A percentile compares a stretch with the other conserved stretches of the same genome.
Evolutionary conservation across 2,888 invertebrate species (phyloP).

Genomic region (Scotopteryx bipunctaria): DNA sequence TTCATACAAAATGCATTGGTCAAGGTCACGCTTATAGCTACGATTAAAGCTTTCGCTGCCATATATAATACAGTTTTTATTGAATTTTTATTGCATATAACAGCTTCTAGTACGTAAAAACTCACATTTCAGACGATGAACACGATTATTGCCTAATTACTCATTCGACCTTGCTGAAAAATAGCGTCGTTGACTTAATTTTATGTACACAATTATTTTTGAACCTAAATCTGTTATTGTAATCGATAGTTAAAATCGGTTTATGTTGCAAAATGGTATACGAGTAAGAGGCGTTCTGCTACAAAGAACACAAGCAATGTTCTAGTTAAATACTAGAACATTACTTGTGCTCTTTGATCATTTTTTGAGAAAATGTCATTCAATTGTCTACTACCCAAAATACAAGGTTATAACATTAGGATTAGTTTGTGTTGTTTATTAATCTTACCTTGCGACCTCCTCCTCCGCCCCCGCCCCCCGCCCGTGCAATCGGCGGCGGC

Average conservation of each 20-base stretch:
- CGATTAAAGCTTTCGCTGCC: too few species aligned
- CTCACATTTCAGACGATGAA: slow-evolving; percentile 6
- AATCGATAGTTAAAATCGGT: background rate
- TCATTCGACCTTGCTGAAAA: slow-evolving; percentile 33
- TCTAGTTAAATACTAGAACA: too few species aligned
- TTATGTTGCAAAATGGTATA: background rate
- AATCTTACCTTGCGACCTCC: slow-evolving; percentile 72
- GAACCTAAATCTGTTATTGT: too few species aligned
- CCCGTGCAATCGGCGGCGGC: slow-evolving; percentile 69
- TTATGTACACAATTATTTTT: slow-evolving; percentile 10
- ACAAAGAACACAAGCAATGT: background rate
- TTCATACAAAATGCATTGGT: too few species aligned
- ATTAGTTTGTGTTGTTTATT: background rate
- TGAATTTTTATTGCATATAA: too few species aligned
- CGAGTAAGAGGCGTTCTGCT: background rate
- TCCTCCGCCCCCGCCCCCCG: slow-evolving; percentile 67
- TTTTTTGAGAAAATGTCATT: too few species aligned
- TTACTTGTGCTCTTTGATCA: too few species aligned
- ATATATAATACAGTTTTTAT: too few species aligned
- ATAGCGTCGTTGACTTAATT: slow-evolving; percentile 19
- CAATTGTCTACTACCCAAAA: too few species aligned
- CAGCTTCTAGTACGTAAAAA: background rate
- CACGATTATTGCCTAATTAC: slow-evolving; percentile 35
- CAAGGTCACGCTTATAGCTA: too few species aligned
- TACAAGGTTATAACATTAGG: too few species aligned